Conservation (phyloP, 2,797 vertebrate species). For the Pangasius larnaudii region DNA sequence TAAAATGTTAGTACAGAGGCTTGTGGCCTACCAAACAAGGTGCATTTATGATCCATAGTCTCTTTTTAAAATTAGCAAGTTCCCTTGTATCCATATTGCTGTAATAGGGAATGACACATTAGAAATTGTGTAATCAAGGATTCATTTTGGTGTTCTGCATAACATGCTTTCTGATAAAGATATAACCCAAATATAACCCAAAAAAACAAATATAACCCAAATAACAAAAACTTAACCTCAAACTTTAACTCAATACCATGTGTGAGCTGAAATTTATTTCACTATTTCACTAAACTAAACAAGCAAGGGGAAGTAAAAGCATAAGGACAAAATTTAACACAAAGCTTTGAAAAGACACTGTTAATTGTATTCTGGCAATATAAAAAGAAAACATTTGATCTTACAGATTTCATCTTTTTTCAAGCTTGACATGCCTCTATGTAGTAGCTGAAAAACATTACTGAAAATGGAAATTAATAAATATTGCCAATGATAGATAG, state of each 20-base stretch:
- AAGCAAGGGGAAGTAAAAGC: neutral
- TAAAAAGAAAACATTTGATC: neutral
- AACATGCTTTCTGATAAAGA: neutral
- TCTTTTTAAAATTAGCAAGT: no score
- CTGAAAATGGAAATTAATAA: neutral
- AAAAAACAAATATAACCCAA: no score
- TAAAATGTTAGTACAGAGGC: neutral
- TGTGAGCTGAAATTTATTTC: constrained; percentile 2
- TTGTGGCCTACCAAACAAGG: no score
- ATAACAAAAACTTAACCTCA: neutral
- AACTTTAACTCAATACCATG: neutral
- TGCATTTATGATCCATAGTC: no score
- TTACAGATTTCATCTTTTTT: no score
- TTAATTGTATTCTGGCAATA: neutral
- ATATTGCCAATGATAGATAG: neutral
- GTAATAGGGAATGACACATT: neutral
- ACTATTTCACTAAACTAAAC: neutral
- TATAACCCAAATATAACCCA: no score
- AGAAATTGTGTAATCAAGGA: neutral
- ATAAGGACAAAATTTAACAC: neutral
- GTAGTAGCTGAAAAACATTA: neutral
- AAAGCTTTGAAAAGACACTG: neutral
- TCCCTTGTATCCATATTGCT: neutral
- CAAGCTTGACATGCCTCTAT: neutral
- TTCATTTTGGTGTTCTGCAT: neutral